A percentile compares a stretch with the other conserved stretches of the same genome.
Evolutionary conservation across 1,140 invertebrate genomes (phyloP).

Genomic region (Caenorhabditis elegans): WBcel235 BX284604.4:13089001-13089500

Average conservation of each 20-base stretch:
- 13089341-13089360: too few species aligned
- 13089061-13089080: slow-evolving; percentile 20
- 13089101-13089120: slow-evolving; percentile 34
- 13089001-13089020: too few species aligned
- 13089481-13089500: not conserved
- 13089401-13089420: not conserved
- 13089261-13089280: not conserved
- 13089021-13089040: too few species aligned
- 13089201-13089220: slow-evolving; percentile 23
- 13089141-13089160: slow-evolving; percentile 36
- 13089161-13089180: not conserved
- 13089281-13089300: not conserved
- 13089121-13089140: slow-evolving; percentile 37
- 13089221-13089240: slow-evolving; percentile 17
- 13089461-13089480: not conserved
- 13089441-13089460: not conserved
- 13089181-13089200: slow-evolving; percentile 25
- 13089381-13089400: not conserved
- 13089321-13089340: not conserved
- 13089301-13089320: slow-evolving; percentile 32
- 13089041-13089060: slow-evolving; percentile 15
- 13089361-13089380: too few species aligned
- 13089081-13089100: slow-evolving; percentile 37
- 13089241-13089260: slow-evolving; percentile 20
- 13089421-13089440: slow-evolving; percentile 20